A percentile compares a stretch with the other conserved stretches of the same genome.
Conservation (phyloP, 2,797 vertebrate genomes). For the Acipenser oxyrinchus region DNA sequence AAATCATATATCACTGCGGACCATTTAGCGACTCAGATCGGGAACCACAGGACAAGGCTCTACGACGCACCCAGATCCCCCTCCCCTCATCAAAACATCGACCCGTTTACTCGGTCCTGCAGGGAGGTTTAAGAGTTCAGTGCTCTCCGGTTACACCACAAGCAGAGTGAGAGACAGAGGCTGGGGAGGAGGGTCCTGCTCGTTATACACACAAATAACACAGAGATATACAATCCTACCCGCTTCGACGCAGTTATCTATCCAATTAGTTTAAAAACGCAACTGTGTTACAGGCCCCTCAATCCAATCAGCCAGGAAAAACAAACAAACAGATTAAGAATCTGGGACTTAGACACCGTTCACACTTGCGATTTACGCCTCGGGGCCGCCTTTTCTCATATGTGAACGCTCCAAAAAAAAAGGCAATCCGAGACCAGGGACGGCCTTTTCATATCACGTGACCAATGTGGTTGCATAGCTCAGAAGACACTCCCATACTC, state of each 20-base stretch:
- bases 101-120: slow-evolving; percentile 1
- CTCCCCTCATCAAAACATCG: not conserved
- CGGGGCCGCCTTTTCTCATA: too few relatives aligned
- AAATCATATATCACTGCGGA: slow-evolving; percentile 1
- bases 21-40: not conserved
- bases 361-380: too few relatives aligned
- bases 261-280: slow-evolving; percentile 50
- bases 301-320: not conserved
- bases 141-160: not conserved
- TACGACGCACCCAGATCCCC: not conserved
- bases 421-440: too few relatives aligned
- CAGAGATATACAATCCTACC: slow-evolving; percentile 36
- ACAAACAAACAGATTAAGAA: too few relatives aligned
- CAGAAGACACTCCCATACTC: too few relatives aligned
- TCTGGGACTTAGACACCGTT: too few relatives aligned
- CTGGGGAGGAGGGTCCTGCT: slow-evolving; percentile 22
- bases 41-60: not conserved
- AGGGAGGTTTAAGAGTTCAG: slow-evolving; percentile 1
- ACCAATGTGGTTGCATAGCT: too few relatives aligned
- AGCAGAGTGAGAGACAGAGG: slow-evolving; percentile 2
- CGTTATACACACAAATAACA: slow-evolving; percentile 47
- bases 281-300: slow-evolving; percentile 22
- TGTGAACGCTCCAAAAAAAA: too few relatives aligned
- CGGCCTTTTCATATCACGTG: too few relatives aligned
- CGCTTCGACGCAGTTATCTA: slow-evolving; percentile 44